Base-by-base conservation (phyloP, 2,113 vertebrate species). In the Dermatemys mawii region DNA sequence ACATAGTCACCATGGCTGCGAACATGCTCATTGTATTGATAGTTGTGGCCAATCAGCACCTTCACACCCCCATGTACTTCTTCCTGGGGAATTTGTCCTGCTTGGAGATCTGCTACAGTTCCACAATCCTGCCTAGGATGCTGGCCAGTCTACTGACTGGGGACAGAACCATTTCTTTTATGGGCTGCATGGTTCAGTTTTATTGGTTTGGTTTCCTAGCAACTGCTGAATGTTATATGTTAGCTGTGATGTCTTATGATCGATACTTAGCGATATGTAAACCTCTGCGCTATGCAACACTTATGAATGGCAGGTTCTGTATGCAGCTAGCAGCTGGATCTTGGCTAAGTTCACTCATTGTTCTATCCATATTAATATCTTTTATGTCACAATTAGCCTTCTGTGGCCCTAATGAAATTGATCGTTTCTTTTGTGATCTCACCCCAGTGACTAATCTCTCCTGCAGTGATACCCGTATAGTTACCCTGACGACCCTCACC, bases 11-110 rank as follows among this genome's bases (percentile, higher is more conserved):
- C 32, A 79, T 90, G 55, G 22, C 41, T 79, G 88, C 54, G 2
- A 95, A 95, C 32, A 54, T 84, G 19, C 32, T 93, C 12, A 91
- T 95, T 49, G 13, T 91, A 29, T 11, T 51, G 3, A 32, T 89
- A 53, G 86, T 93, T 75, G 78, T 86, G 49, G 17, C 8, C 49
- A 53, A 57, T 44, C 22, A 11, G 41, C 53, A 89, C 7, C 57
- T 95, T 24, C 94, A 95, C 44, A 95, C 83, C 2, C 94, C 94
- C 5, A 95, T 95, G 94, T 95, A 95, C 78, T 89, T 95, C 80
- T 95, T 93, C 46, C 49, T 95, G 35, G 84, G 63, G 11, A 95
- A 95, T 10, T 81, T 95, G 41, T 80, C 91, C 32, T 83, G 83
- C 21, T 63, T 95, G 73, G 92, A 95, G 50, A 80, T 75, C 29